Base-by-base conservation (phyloP, 2,888 invertebrate species). In the Sthenelais limicola region DNA sequence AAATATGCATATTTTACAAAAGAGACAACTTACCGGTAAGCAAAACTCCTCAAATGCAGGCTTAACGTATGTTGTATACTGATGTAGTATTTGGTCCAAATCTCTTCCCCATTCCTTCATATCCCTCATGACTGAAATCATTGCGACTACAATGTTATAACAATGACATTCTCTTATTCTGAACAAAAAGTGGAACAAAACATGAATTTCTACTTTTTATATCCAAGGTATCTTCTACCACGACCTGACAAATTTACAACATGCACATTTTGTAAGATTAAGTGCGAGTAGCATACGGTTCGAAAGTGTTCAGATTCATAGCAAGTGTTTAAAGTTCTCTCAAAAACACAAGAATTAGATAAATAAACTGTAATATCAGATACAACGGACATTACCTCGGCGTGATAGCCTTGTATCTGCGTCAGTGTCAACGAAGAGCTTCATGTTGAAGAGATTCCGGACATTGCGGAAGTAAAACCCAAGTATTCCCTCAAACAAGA, bases 21-120 rank as follows among this genome's bases (percentile, higher is more conserved):
- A 15, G 12, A 15, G 47, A 5, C 70, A 26, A 91, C 92, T 92
- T 89, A 96, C 96, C 77, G 98, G 98, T 80, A 96, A 91, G 87
- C 98, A 98, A 89, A 98, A 98, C 89, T 98, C 98, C 87, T 99
- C 99, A 88, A 99, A 99, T 1, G 98, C 98, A n/a, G 98, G 98
- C 88, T 99, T 99, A 1, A 99, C 98, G 87, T 94, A 96, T 83
- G 94, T 95, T 92, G 96, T 97, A 88, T 99, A 99, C 87, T 98
- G 98, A 84, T 94, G 94, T 35, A 99, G 91, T 12, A 98, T 96
- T 82, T 95, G 94, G 83, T 98, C 97, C 85, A 99, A 89, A 87
- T 97, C 95, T 49, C 99, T 90, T 0, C 97, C 96, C 77, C 97
- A 91, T 88, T 98, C 97, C 86, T 94, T 94, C 68, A 97, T 97